phyloP scores from a whole-genome alignment of 2,113 vertebrate species.

The Nannospalax galili region DNA sequence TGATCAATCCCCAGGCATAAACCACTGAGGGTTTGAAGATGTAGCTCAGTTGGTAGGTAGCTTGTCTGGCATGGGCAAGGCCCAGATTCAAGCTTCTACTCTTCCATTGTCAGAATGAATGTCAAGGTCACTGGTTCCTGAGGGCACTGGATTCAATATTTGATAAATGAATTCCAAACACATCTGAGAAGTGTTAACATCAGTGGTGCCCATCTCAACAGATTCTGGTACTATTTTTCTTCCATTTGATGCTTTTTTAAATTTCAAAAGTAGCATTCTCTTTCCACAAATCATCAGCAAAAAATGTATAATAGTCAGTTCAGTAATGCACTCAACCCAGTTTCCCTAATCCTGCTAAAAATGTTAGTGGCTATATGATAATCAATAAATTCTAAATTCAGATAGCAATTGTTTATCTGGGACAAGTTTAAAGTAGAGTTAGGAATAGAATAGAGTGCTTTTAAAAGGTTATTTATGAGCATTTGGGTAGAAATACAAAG shows the following conservation, averaged over 20 bases:
- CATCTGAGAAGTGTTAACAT: neutral
- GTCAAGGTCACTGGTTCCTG: neutral
- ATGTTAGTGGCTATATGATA: neutral
- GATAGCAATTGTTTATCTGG: neutral
- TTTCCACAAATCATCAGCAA: neutral
- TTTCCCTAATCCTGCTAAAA: neutral
- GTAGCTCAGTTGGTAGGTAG: no score
- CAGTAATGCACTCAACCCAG: neutral
- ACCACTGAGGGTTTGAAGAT: no score
- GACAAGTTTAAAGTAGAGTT: neutral
- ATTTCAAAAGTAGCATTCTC: neutral
- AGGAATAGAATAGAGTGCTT: neutral
- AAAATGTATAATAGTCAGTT: neutral
- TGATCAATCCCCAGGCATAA: no score
- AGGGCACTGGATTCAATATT: neutral
- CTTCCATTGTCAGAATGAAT: neutral
- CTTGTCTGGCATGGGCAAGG: no score
- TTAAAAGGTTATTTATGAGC: conserved; percentile 37
- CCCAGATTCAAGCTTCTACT: neutral
- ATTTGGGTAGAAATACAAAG: conserved; percentile 19
- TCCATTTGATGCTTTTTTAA: neutral
- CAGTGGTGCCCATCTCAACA: neutral
- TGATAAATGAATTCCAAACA: neutral
- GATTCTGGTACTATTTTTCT: neutral
- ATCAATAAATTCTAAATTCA: neutral